Percentiles rank a stretch among this genome's conserved stretches.
phyloP scores from a whole-genome alignment of 2,888 invertebrate genomes.

The Notocelia uddmanniana region DNA sequence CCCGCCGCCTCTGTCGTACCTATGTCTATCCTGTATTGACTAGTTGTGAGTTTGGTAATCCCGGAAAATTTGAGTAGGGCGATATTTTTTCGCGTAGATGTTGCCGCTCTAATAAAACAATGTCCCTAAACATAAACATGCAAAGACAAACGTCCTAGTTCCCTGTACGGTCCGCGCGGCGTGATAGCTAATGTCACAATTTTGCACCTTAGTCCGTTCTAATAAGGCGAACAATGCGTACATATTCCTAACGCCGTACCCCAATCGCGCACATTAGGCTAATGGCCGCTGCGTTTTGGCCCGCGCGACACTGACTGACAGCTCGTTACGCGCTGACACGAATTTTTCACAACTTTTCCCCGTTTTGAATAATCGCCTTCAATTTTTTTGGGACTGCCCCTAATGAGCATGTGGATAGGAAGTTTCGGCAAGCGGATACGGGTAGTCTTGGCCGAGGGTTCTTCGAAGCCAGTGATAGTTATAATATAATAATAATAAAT shows the following conservation, averaged over 20 bases:
- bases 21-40: too few relatives aligned
- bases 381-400: slow-evolving; percentile 52
- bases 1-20: too few relatives aligned
- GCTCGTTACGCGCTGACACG: slow-evolving; percentile 50
- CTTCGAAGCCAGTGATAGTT: background rate
- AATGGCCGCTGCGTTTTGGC: slow-evolving; percentile 49
- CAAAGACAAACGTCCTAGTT: background rate
- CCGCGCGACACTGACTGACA: slow-evolving; percentile 49
- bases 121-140: too few relatives aligned
- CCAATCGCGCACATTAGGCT: slow-evolving; percentile 47
- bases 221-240: slow-evolving; percentile 3
- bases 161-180: background rate
- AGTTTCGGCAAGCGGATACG: slow-evolving; percentile 7
- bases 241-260: background rate
- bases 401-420: slow-evolving; percentile 47
- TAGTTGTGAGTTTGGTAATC: too few relatives aligned
- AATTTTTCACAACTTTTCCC: slow-evolving; percentile 49
- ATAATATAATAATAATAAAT: too few relatives aligned
- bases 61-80: too few relatives aligned
- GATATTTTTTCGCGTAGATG: too few relatives aligned
- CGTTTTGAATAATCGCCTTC: slow-evolving; percentile 51
- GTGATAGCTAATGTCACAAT: too few relatives aligned
- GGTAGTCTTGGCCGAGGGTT: slow-evolving; percentile 5
- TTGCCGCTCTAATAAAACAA: too few relatives aligned
- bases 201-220: too few relatives aligned